A percentile compares a stretch with the other conserved stretches of the same genome.
phyloP scores from a whole-genome alignment of 2,113 vertebrate genomes.

The Phalacrocorax pelagicus region DNA sequence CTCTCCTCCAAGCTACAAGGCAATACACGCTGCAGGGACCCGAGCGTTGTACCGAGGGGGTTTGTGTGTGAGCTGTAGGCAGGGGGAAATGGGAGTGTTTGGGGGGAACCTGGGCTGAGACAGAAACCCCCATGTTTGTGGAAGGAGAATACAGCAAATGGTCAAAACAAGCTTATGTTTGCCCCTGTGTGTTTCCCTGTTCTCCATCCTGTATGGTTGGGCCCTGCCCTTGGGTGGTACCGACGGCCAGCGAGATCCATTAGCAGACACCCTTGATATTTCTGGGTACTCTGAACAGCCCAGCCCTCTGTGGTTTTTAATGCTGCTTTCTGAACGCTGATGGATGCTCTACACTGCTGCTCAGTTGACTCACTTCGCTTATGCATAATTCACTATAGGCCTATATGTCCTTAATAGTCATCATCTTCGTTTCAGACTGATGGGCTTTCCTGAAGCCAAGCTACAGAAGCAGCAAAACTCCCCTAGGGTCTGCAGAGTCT shows the following conservation, averaged over 20 bases:
- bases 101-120: not conserved
- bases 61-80: not conserved
- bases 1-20: not conserved
- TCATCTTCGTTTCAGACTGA: not conserved
- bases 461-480: not conserved
- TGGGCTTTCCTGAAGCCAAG: not conserved
- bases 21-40: no score
- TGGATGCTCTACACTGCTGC: not conserved
- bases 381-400: not conserved
- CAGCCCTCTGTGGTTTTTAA: conserved; percentile 29
- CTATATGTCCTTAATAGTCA: not conserved
- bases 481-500: not conserved
- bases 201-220: not conserved
- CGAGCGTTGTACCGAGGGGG: rapidly evolving
- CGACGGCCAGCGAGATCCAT: not conserved
- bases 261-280: not conserved
- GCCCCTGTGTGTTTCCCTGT: not conserved
- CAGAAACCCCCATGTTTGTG: not conserved
- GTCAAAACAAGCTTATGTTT: not conserved
- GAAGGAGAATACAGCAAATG: not conserved
- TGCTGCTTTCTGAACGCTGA: not conserved
- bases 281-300: not conserved
- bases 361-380: not conserved
- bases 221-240: not conserved
- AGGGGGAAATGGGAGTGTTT: not conserved